Evolutionary conservation across 2,113 vertebrate species (phyloP), one percentile per base, ranked within the genome.

Genomic region (Diphyllodes magnificus): DNA sequence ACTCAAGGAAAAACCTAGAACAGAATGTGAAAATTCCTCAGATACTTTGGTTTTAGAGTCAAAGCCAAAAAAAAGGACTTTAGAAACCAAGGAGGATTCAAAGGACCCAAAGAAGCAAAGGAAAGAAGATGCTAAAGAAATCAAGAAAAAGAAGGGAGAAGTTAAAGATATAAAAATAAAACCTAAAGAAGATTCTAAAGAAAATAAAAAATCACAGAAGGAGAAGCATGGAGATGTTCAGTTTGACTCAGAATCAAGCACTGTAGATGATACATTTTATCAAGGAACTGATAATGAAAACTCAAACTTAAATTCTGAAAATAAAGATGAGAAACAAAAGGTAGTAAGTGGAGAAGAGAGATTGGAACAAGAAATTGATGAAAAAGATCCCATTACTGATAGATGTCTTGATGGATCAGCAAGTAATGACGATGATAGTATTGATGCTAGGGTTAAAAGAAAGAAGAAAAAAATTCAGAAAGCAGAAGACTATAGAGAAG

Each of bases 71-170:
- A 99, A 97, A 98, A 98, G 97, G 96, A 94, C 94, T 92, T 96
- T 60, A 4, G 98, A 99, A 88, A 45, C 72, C 25, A 99, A 98
- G 42, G 98, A 99, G 25, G 99, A 99, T 40, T 96, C 97, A 40
- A 98, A 98, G 35, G 98, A 98, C 31, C 65, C 93, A n/a, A 99
- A 99, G 97, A 99, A 99, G 88, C 98, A 98, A 93, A 99, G 96
- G 95, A 99, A 98, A 90, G 98, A 99, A 61, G 99, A 98, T 75
- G 39, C 73, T 86, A 99, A 98, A 97, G 99, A 99, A 64, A 88
- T 47, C 16, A 98, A 97, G 93, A 93, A 98, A 98, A 95, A 98
- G 90, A 98, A 98, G 91, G 97, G 97, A 98, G 98, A 98, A 17
- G 82, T 77, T 68, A 97, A 87, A 92, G 98, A 99, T 35, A 82